Base-by-base conservation (phyloP, 1,140 invertebrate species). In the Aphaenogaster ashmeadi region DNA sequence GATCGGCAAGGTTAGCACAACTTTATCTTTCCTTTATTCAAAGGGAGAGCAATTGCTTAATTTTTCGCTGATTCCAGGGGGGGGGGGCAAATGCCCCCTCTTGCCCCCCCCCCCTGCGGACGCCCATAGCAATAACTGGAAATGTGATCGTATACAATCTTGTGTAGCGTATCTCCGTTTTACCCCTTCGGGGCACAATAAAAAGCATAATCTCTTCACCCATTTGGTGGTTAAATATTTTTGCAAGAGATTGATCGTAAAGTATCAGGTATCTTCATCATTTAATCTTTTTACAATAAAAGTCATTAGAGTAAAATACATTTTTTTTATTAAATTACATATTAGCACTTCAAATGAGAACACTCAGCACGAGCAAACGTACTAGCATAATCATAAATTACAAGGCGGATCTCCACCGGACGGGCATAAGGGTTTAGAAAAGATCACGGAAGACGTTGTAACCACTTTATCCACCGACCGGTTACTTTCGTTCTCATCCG, bases 401-500 rank as follows among this genome's bases (percentile, higher is more conserved):
- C 9, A 54, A 75, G 33, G 3, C n/a, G 33, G 33, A 54, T 36
- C 18, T 21, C 13, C n/a, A n/a, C 4, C 38, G 11, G 21, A 13
- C 8, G 11, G 60, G n/a, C 18, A n/a, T 18, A n/a, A 69, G 60
- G 6, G 9, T 69, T 81, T 71, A 18, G 47, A 71, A 69, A 44
- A 54, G 36, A 27, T 21, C 18, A n/a, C 52, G 38, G 15, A 36
- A 58, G 27, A 50, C 56, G 56, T 56, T 81, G 64, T 74, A 74
- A 62, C 41, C 54, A 84, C 80, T 84, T 83, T 60, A 75, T 75
- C n/a, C 69, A 44, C 27, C 69, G 27, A 36, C 52, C 79, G 66
- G 52, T 72, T 74, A 83, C 80, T 83, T 83, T 83, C 67, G 41
- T 83, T 84, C 54, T 47, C 67, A 47, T 83, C 80, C 60, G 77